Evolutionary conservation across 35 echinoderm and acorn worm genomes (phyloP), one percentile per base, ranked within the genome.

Genomic region (Anneissia japonica): DNA sequence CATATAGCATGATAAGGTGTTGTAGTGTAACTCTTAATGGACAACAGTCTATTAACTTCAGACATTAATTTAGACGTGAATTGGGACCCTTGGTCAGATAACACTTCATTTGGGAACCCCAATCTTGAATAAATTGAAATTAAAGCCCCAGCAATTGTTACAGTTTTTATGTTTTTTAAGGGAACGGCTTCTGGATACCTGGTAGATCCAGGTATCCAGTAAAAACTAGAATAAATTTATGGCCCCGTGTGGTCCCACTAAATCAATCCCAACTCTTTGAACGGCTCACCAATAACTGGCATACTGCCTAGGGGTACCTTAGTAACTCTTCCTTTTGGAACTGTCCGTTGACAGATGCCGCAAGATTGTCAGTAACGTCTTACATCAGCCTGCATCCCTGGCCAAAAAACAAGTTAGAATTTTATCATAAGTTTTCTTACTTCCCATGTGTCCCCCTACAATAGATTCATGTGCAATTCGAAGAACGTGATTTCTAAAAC

Each of bases 1-100:
- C 73, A 75, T 3, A 90, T 76, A 0, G 37, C 43, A 76, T 39
- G 84, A 45, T 55, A 72, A 12, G 93, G 85, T 0, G 93, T 91
- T n/a, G 93, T 94, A 34, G 91, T 86, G 30, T 90, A 34, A 30
- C 77, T 35, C 32, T 80, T 77, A 31, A 93, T 90, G 5, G 91
- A 93, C 3, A 90, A 40, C 43, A 93, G 76, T 55, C 87, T 46
- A 72, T 81, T 88, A 38, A 93, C 86, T 30, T 93, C 86, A 6
- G 35, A 76, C 91, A 93, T 93, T n/a, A 93, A 0, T 3, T 64
- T 86, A 19, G 91, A 93, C 9, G 74, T 84, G 38, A 88, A 93
- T 73, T 93, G 86, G 45, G 87, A 76, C 14, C 91, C 91, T 7
- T 33, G 31, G 41, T 90, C 87, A 28, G 91, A 89, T 0, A 93